Evolutionary conservation across 2,113 vertebrate species (phyloP).

Genomic region (Penelope pileata): DNA sequence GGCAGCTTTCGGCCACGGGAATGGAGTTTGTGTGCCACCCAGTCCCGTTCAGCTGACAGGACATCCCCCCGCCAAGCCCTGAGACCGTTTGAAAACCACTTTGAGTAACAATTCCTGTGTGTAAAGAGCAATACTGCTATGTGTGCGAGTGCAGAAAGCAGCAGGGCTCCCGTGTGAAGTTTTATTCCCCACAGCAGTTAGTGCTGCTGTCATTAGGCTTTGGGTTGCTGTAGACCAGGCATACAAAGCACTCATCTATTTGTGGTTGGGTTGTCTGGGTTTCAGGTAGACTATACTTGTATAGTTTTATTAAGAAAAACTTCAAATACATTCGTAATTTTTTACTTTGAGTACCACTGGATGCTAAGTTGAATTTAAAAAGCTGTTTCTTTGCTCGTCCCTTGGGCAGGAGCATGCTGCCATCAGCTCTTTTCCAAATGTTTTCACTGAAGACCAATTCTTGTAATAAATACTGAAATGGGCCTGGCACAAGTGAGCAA

Average conservation of each 20-base stretch:
- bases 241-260: neutral
- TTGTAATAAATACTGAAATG: neutral
- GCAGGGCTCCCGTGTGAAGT: neutral
- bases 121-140: neutral
- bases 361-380: neutral
- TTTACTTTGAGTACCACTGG: neutral
- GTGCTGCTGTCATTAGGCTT: neutral
- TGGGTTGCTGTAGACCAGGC: neutral
- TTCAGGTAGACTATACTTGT: neutral
- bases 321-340: accelerated
- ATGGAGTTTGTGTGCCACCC: neutral
- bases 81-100: neutral
- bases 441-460: neutral
- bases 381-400: neutral
- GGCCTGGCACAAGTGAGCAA: neutral
- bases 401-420: neutral
- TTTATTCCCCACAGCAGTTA: neutral
- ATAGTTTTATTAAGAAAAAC: neutral
- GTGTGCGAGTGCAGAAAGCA: neutral
- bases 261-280: neutral
- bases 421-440: neutral
- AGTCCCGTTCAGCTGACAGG: too few relatives aligned
- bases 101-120: neutral
- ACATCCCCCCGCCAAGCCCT: neutral
- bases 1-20: neutral